Evolutionary conservation across 2,797 vertebrate species (phyloP), one percentile per base, ranked within the genome.

Genomic region (Acanthiza pusilla): DNA sequence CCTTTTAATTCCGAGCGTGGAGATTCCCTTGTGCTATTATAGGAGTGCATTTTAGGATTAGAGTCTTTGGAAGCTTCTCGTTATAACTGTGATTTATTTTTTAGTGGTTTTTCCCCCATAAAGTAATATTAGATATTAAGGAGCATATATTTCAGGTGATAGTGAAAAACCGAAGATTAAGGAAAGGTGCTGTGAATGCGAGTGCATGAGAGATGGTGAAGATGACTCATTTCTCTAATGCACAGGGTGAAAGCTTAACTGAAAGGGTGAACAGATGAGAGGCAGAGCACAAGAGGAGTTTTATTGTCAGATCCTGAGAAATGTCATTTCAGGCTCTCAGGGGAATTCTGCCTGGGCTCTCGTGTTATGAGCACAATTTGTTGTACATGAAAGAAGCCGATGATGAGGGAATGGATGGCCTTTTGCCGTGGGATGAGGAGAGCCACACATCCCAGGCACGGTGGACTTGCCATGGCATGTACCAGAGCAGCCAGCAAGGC

Each of bases 311-410:
- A 86, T 96, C 68, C 60, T 84, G 71, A 54, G 94, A 97, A 92
- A 88, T 91, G 96, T 96, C 34, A 95, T 94, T 95, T 93, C 91
- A 93, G 89, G 78, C 91, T 91, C 85, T 96, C 70, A 43, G 94
- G 96, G 83, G 96, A 97, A 75, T 91, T 94, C 83, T 97, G 84
- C 95, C 83, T 61, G 74, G 87, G 81, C 61, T 96, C 85, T 96
- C 94, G 93, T 87, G 11, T 95, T 96, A 78, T 65, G 78, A 95
- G 84, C 63, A 40, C 26, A 79, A 62, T 89, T 89, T 92, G 55
- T 72, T 62, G 51, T 38, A 50, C 1, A 4, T 32, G 60, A 78
- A 60, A 55, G 76, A 78, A 74, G 26, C 42, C 0, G 5, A 29
- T 81, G 88, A 76, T 27, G 50, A 50, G 57, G 54, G 85, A 79